These are phyloP conservation scores for Hippocampus mohnikei DNA, from an alignment of 2,113 vertebrate genomes.

Conservation along the genomic window DNA sequence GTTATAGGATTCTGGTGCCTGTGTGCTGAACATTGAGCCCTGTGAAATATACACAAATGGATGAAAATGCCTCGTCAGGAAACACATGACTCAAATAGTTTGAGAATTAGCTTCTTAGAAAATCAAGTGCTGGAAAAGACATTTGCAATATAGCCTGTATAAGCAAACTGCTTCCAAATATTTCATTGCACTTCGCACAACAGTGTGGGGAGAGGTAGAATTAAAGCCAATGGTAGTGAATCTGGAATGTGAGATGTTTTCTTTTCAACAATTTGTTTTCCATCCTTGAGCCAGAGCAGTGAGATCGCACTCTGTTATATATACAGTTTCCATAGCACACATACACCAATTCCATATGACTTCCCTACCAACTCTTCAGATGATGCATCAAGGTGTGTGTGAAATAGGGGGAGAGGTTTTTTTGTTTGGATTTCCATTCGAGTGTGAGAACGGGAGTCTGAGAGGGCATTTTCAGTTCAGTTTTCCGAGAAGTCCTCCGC, in stretches of 20 bases:
- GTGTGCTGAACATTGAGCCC: slow-evolving; percentile 80
- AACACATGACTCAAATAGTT: slow-evolving; percentile 23
- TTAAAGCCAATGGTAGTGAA: slow-evolving; percentile 21
- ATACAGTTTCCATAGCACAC: slow-evolving; percentile 22
- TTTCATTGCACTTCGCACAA: slow-evolving; percentile 18
- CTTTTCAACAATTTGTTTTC: slow-evolving; percentile 36
- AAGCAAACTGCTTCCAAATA: slow-evolving; percentile 14
- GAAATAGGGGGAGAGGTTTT: slow-evolving; percentile 18
- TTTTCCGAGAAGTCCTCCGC: slow-evolving; percentile 64
- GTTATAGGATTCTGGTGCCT: slow-evolving; percentile 75
- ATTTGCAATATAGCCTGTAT: slow-evolving; percentile 1
- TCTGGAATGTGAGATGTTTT: slow-evolving; percentile 9
- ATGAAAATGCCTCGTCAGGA: slow-evolving; percentile 27
- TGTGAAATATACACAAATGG: slow-evolving; percentile 49
- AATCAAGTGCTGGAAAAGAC: slow-evolving; percentile 13
- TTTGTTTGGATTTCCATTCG: slow-evolving; percentile 67
- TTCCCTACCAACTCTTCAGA: slow-evolving; percentile 38
- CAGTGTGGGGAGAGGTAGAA: slow-evolving; percentile 7
- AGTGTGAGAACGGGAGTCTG: slow-evolving; percentile 63
- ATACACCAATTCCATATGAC: slow-evolving; percentile 41
- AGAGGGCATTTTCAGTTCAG: slow-evolving; percentile 63
- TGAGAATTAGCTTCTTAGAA: slow-evolving; percentile 29
- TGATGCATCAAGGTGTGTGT: slow-evolving; percentile 22
- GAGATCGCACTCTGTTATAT: slow-evolving; percentile 20
- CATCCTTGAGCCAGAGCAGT: slow-evolving; percentile 22